Base-by-base conservation (phyloP, 2,888 invertebrate species). In the Biston betularia region DNA sequence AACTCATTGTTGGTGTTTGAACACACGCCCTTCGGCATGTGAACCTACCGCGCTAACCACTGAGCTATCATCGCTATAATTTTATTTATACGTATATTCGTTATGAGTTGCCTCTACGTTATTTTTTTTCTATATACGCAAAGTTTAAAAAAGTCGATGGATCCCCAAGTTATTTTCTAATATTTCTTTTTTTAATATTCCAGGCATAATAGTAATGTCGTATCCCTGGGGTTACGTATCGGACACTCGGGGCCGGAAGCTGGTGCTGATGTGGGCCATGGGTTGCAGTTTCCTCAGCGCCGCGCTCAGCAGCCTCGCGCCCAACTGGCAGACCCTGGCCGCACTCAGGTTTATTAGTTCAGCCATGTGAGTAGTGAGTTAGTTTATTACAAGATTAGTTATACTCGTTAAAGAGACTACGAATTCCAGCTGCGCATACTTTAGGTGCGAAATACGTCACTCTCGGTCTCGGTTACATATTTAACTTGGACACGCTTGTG, bases 191-290 rank as follows among this genome's bases (percentile, higher is more conserved):
- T 11, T 0, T 35, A 11, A n/a, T 33, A 6, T 68, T 73, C n/a
- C 74, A 79, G 79, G 79, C 24, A 79, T 79, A 11, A 75, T 75
- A 12, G 69, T 73, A 1, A 73, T 75, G 75, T 75, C 75, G 8
- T 75, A 73, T 14, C 75, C 75, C 0, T 75, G 75, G 75, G 75
- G 74, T n/a, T 74, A 74, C 50, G 54, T 74, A 0, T 74, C 72
- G 0, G 75, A 75, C 63, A 74, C 92, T 0, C 79, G 85, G 0
- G 93, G 93, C 0, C 73, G 93, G 4, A 81, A 83, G 66, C 75
- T 87, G 74, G 89, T 87, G 62, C 83, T 93, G 52, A 84, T 89
- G 86, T 86, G 84, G 75, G 89, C 91, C 0, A 91, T 92, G 92
- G 75, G 82, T 0, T 87, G 88, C 1, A 84, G 88, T 72, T 92